Evolutionary conservation across 2,797 vertebrate species (phyloP).

Genomic region (Catharus ustulatus): DNA sequence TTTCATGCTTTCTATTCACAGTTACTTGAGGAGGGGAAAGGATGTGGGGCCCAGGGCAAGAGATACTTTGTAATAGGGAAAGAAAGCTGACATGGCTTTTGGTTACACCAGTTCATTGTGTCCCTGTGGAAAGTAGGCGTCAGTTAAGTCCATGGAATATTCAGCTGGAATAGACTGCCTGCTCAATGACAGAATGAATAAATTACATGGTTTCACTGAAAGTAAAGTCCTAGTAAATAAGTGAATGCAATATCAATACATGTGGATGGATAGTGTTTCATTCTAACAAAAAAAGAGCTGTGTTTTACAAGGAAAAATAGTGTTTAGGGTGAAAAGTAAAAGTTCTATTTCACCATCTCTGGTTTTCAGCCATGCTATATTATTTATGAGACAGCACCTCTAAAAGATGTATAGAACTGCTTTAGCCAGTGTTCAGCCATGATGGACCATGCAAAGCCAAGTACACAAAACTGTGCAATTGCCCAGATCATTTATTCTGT

Average conservation of each 20-base stretch:
- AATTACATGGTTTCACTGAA: neutral
- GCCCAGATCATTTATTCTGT: neutral
- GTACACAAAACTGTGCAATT: neutral
- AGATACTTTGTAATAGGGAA: conserved; percentile 35
- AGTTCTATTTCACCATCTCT: neutral
- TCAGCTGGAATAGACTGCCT: neutral
- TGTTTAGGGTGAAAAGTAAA: neutral
- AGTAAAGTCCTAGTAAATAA: neutral
- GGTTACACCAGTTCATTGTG: neutral
- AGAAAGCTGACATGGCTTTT: conserved; percentile 37
- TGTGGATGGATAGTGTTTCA: neutral
- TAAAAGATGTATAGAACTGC: neutral
- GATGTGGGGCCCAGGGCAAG: conserved; percentile 62
- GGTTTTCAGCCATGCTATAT: neutral
- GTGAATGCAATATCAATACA: neutral
- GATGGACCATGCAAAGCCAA: neutral
- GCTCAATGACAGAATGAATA: neutral
- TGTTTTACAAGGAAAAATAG: neutral
- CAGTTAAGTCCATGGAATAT: neutral
- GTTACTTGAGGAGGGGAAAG: conserved; percentile 53
- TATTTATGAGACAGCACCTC: neutral
- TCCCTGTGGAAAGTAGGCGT: neutral
- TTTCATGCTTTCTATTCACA: conserved; percentile 65
- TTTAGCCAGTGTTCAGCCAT: neutral
- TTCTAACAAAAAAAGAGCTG: neutral